Evolutionary conservation across 2,797 vertebrate genomes (phyloP).

Genomic region (Carcharodon carcharias): DNA sequence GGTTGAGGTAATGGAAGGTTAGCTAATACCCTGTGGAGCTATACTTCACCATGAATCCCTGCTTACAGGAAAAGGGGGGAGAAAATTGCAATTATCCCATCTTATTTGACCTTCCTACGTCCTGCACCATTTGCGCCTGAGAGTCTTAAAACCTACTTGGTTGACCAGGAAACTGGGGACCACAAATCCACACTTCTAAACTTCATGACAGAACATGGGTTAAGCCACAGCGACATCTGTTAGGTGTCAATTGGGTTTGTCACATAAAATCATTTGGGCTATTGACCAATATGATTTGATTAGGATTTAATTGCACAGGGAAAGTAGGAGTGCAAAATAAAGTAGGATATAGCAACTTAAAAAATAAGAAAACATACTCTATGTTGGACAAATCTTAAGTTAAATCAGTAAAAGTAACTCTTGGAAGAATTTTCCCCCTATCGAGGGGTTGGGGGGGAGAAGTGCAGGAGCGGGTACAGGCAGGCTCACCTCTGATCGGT

Average conservation of each 20-base stretch:
- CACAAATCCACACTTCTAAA: not conserved
- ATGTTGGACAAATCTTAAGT: not conserved
- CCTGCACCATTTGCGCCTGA: not conserved
- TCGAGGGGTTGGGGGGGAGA: too few relatives aligned
- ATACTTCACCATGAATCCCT: not conserved
- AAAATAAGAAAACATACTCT: not conserved
- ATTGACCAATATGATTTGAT: not conserved
- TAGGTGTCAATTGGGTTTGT: not conserved
- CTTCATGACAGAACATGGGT: not conserved
- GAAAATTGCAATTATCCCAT: not conserved
- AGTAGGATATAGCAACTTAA: not conserved
- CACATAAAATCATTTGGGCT: not conserved
- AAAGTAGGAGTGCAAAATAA: not conserved
- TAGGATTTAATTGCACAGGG: not conserved
- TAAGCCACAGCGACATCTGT: not conserved
- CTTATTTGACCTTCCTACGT: not conserved
- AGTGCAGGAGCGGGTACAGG: too few relatives aligned
- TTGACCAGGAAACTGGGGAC: not conserved
- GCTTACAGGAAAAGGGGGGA: not conserved
- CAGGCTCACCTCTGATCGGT: too few relatives aligned
- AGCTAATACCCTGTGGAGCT: not conserved
- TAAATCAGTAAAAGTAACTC: not conserved
- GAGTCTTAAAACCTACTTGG: not conserved
- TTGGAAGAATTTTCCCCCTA: too few relatives aligned
- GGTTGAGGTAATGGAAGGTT: not conserved